Evolutionary conservation across 2,888 invertebrate species (phyloP), one percentile per base, ranked within the genome.

Genomic region (Mesoligia furuncula): DNA sequence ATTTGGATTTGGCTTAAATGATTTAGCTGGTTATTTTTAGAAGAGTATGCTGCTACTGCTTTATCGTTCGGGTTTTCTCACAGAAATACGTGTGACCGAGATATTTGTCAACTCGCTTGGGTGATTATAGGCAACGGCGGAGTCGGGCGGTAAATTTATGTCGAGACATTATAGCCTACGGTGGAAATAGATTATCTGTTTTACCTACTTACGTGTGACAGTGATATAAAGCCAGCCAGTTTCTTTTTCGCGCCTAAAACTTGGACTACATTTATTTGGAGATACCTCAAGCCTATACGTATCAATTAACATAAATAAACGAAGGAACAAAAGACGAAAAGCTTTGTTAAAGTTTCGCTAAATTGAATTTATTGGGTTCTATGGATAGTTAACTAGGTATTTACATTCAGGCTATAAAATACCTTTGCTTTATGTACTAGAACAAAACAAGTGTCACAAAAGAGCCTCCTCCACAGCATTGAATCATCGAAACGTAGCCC

Each of bases 181-280:
- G 85, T 89, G 85, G 81, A 88, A 88, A 88, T 90, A 89, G 88
- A 90, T 90, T 90, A 90, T 86, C 80, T 86, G 85, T 83, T 86
- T 90, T 86, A 88, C 85, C 85, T 86, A 86, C 82, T 90, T 88
- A 90, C 84, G 83, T 81, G 72, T 77, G 87, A 89, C 86, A 89
- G 86, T 87, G 88, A 89, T 86, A 88, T 83, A 86, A 88, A 85
- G 85, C 80, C 71, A 79, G 72, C 72, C 82, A 79, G 83, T 81
- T 76, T 84, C 78, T 82, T 85, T 85, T 80, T 83, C 85, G 65
- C 83, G 71, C 75, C 70, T 78, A 69, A 77, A 85, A 84, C 83
- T 83, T 75, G 54, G 64, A 66, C 69, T 70, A 78, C 57, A 85
- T 84, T 84, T 84, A 85, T 83, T 85, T 83, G 67, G 75, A 81